Evolutionary conservation across 2,797 vertebrate species (phyloP), one percentile per base, ranked within the genome.

Genomic region (Apogon talboti): DNA sequence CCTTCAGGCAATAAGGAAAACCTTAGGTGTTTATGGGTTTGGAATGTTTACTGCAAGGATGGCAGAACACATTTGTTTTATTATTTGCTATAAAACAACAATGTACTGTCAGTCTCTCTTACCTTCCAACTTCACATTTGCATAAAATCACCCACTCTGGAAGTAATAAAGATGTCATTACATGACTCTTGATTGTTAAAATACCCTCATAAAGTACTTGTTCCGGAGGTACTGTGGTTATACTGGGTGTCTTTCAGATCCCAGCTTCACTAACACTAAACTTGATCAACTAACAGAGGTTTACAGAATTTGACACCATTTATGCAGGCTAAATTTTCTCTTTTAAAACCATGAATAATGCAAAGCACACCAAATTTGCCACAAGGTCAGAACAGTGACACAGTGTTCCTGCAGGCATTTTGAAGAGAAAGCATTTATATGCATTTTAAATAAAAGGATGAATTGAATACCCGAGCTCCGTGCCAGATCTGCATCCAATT

Each of bases 281-380:
- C 41, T 55, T 43, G 16, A 28, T 40, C 18, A 54, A 4, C 6
- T 15, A 48, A 33, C 7, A 43, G 3, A 41, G 65, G 1, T 60
- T 52, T 33, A 21, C 3, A 8, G 10, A 51, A n/a, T 5, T 45
- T 18, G 41, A 35, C 33, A 35, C 9, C 9, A 3, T 35, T 35
- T 10, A 35, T 35, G 33, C 33, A 35, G 33, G 33, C n/a, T 38
- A 37, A 33, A 53, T 30, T 63, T 45, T 74, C 35, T 50, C 24
- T 56, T 24, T 56, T 30, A 44, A 64, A 65, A 30, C 4, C 14
- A 82, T 79, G 47, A 83, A 72, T 84, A 78, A 83, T 84, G 51
- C 57, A 83, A 40, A 35, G 24, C 42, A 24, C 50, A 37, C 16
- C 8, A 14, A 70, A 62, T 56, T 35, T 37, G 47, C 57, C 43